A percentile compares a stretch with the other conserved stretches of the same genome.
These are phyloP conservation scores for Caretta caretta DNA, from an alignment of 2,113 vertebrate species.

Conservation along the genomic window DNA sequence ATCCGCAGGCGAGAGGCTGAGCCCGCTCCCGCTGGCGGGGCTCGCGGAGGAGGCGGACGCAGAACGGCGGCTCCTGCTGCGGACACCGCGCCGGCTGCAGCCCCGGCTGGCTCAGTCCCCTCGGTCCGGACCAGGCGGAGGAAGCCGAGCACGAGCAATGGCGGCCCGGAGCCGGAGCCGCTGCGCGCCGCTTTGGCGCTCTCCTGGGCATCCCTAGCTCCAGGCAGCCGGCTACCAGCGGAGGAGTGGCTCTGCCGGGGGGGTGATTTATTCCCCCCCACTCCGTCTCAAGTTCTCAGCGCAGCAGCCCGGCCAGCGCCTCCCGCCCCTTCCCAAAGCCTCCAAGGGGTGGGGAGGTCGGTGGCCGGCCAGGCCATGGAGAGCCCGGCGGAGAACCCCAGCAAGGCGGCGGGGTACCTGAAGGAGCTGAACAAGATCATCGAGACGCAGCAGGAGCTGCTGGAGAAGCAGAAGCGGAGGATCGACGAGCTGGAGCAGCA, in stretches of 20 bases:
- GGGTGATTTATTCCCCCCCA: slow-evolving; percentile 38
- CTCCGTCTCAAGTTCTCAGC: slow-evolving; percentile 46
- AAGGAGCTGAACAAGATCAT: slow-evolving; percentile 90
- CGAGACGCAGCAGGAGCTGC: slow-evolving; percentile 91
- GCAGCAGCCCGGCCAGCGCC: slow-evolving; percentile 31
- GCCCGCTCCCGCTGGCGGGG: neutral
- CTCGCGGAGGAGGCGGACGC: no score
- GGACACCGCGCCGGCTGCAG: slow-evolving; percentile 5
- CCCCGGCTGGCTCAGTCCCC: neutral
- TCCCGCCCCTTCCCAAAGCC: slow-evolving; percentile 10
- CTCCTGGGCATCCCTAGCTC: neutral
- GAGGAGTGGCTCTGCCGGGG: neutral
- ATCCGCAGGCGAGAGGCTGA: neutral
- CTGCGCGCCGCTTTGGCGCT: slow-evolving; percentile 38
- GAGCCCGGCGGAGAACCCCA: slow-evolving; percentile 89
- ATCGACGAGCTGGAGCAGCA: slow-evolving; percentile 92
- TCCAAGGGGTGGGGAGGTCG: slow-evolving; percentile 61
- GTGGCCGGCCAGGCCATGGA: slow-evolving; percentile 85
- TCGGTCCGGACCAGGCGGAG: neutral
- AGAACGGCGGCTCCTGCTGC: neutral
- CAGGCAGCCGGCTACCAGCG: neutral
- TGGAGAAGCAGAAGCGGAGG: slow-evolving; percentile 89
- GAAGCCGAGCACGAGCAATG: slow-evolving; percentile 58
- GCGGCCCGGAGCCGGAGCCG: slow-evolving; percentile 23
- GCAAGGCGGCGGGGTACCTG: slow-evolving; percentile 90